Base-by-base conservation (phyloP, 1,140 invertebrate genomes). In the Drosophila sucinea region DNA sequence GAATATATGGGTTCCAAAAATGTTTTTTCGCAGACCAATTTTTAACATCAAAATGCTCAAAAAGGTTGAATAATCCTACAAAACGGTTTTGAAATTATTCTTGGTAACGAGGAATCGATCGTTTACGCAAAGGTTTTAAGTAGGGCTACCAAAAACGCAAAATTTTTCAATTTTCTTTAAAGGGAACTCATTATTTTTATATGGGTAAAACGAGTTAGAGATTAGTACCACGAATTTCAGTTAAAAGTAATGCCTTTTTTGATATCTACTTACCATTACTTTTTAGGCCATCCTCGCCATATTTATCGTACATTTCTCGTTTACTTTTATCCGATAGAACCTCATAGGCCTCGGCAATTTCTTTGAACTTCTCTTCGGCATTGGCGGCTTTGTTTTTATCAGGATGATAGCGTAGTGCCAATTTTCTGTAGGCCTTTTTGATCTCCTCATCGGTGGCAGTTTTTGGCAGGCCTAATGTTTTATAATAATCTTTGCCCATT, bases 401-500 rank as follows among this genome's bases (percentile, higher is more conserved):
- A 1, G 99, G 99, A 94, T 99, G 99, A 93, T 98, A 99, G 92
- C 98, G 99, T 7, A 99, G 92, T 1, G 99, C 99, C 91, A 99
- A 94, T 94, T 99, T 99, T 71, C 98, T 94, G 91, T 99, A 99
- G 1, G 97, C 97, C 90, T 99, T 99, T 92, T 99, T 99, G 79
- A 99, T 98, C 80, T 99, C 98, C 81, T 99, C 98, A 73, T 99
- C 98, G 56, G 94, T 95, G 10, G 98, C 98, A 84, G 94, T 95
- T 93, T 96, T 97, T 27, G 94, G 78, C 65, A 99, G 94, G 67
- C 97, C 98, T 62, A 99, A 93, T 83, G 97, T 98, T 93, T 97
- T 97, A 93, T 99, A 99, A 92, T 99, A 99, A 93, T 99, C 98
- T 94, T 99, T 99, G 38, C 97, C 98, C 99, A 99, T 99, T 77